Base-by-base conservation (phyloP, 2,888 invertebrate species). In the Ectemnius continuus region DNA sequence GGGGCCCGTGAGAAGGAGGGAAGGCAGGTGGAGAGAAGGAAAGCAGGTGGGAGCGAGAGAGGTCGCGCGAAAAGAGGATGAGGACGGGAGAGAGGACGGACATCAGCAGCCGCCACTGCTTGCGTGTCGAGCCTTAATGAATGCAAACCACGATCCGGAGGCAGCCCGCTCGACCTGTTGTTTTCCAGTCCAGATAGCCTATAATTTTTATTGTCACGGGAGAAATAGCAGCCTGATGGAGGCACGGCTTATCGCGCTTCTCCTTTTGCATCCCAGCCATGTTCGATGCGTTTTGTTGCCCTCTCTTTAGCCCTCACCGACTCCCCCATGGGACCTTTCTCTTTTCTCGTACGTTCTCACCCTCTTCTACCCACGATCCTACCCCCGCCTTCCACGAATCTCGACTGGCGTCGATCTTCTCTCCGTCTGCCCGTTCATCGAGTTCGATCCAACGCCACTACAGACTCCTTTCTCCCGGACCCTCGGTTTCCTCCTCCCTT, bases 201-300 rank as follows among this genome's bases (percentile, higher is more conserved):
- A 92, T 93, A 92, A 93, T 92, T 93, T 92, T 93, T 93, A 92
- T 93, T 93, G 93, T 93, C 92, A 92, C 92, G 92, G 91, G 91
- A 91, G 92, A 91, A 91, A 91, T 92, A 92, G 92, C 92, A 91
- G 92, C 91, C 91, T 92, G 92, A 92, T 91, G 91, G 91, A 91
- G 90, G 87, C 87, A 85, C 85, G 83, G 87, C 88, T 90, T 90
- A 89, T 90, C 89, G 88, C 83, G 84, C 83, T 88, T 85, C 87
- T 90, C 86, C 84, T 89, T 89, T 89, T 88, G 85, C 85, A 82
- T 84, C 87, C 86, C 79, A 77, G 76, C 86, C 87, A 80, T 89
- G 88, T 89, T 86, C 86, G 85, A 78, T 84, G 84, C 85, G 86
- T 89, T 89, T 89, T 88, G 88, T 88, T 88, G 88, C 87, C 87